phyloP scores from a whole-genome alignment of 2,797 vertebrate species.

The Crypturellus tataupa region DNA sequence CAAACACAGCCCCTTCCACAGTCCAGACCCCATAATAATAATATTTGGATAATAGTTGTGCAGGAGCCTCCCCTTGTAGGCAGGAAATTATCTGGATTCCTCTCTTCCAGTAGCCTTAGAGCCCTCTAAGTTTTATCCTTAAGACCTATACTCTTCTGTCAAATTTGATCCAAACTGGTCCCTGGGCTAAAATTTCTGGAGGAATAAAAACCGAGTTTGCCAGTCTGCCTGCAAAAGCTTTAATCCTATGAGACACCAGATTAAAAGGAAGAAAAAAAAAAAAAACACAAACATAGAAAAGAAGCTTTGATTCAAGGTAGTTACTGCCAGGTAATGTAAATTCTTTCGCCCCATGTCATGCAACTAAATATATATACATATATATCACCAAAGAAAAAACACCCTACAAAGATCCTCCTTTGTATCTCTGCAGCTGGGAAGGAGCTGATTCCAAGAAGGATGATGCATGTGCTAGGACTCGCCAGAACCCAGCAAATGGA shows the following conservation, averaged over 20 bases:
- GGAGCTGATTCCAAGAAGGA: neutral
- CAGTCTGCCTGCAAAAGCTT: neutral
- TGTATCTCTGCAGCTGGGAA: neutral
- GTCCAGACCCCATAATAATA: no score
- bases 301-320: neutral
- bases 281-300: neutral
- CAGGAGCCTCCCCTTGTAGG: neutral
- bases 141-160: neutral
- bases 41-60: neutral
- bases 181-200: neutral
- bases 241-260: neutral
- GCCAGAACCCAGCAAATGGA: neutral
- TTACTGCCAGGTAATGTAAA: neutral
- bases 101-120: neutral
- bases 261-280: neutral
- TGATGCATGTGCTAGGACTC: neutral
- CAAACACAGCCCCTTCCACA: neutral
- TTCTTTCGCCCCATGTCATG: neutral
- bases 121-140: neutral
- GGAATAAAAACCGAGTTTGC: neutral
- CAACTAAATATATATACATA: neutral
- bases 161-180: neutral
- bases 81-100: neutral
- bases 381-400: neutral
- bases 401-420: neutral